phyloP scores from a whole-genome alignment of 2,888 invertebrate genomes.

The Taphrorychus bicolor region DNA sequence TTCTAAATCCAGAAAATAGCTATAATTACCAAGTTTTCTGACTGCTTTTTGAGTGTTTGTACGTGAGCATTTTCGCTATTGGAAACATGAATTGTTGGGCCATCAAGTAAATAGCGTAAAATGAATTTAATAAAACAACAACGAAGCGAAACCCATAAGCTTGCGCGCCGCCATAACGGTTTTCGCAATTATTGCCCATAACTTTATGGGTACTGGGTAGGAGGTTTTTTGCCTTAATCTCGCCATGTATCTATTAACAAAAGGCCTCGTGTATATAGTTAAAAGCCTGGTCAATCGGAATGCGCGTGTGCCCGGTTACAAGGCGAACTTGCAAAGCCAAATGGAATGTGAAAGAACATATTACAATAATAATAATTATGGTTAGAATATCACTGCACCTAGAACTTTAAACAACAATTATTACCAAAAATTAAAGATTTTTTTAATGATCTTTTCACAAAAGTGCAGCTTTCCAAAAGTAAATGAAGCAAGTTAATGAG shows the following conservation, averaged over 20 bases:
- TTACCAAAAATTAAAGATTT: no score
- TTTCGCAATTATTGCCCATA: slow-evolving; percentile 16
- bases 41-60: no score
- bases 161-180: slow-evolving; percentile 21
- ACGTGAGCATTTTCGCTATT: no score
- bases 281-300: neutral
- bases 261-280: slow-evolving; percentile 9
- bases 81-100: no score
- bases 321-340: neutral
- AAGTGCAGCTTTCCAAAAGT: neutral
- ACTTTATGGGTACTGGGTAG: neutral
- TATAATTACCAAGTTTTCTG: no score
- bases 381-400: no score
- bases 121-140: neutral
- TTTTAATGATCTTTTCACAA: no score
- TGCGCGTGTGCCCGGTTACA: neutral
- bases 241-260: slow-evolving; percentile 21
- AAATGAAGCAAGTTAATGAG: neutral
- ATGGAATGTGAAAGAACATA: neutral
- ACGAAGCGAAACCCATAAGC: slow-evolving; percentile 1
- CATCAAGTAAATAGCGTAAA: neutral
- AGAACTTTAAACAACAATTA: no score
- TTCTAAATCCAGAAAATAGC: no score
- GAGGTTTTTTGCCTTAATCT: slow-evolving; percentile 26
- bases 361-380: no score